Evolutionary conservation across 2,113 vertebrate genomes (phyloP).

Genomic region (Sebastes fasciatus): DNA sequence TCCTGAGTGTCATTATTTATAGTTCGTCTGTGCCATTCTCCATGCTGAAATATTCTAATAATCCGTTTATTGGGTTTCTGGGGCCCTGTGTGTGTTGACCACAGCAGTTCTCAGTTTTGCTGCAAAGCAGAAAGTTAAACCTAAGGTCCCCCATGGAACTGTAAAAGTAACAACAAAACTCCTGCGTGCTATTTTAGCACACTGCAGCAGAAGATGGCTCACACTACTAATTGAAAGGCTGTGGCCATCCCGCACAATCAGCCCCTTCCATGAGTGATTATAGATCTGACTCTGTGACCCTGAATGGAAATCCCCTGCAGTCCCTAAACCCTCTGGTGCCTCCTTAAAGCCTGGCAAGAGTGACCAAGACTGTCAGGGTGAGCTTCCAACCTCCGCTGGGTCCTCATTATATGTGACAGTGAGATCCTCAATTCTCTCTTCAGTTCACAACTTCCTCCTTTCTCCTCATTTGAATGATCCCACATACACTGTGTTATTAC

Average conservation of each 20-base stretch:
- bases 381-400: conserved; percentile 54
- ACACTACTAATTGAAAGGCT: conserved; percentile 49
- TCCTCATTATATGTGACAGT: conserved; percentile 70
- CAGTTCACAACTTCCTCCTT: conserved; percentile 31
- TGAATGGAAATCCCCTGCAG: conserved; percentile 31
- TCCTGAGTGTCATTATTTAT: conserved; percentile 34
- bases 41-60: conserved; percentile 51
- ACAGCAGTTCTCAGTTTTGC: conserved; percentile 62
- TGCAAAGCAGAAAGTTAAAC: conserved; percentile 54
- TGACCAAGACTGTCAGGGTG: conserved; percentile 46
- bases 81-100: conserved; percentile 51
- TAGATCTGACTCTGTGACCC: conserved; percentile 58
- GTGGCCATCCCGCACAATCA: conserved; percentile 35
- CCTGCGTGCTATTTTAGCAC: conserved; percentile 28
- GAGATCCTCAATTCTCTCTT: conserved; percentile 33
- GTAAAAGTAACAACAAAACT: conserved; percentile 44
- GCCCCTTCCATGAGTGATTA: conserved; percentile 50
- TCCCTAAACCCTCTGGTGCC: conserved; percentile 45
- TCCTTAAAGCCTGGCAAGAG: conserved; percentile 47
- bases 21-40: conserved; percentile 31
- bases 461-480: conserved; percentile 53
- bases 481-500: conserved; percentile 11
- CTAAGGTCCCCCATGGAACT: conserved; percentile 29
- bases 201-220: conserved; percentile 47
- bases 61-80: conserved; percentile 50